Evolutionary conservation across 2,888 invertebrate species (phyloP).

Genomic region (Callinectes sapidus): DNA sequence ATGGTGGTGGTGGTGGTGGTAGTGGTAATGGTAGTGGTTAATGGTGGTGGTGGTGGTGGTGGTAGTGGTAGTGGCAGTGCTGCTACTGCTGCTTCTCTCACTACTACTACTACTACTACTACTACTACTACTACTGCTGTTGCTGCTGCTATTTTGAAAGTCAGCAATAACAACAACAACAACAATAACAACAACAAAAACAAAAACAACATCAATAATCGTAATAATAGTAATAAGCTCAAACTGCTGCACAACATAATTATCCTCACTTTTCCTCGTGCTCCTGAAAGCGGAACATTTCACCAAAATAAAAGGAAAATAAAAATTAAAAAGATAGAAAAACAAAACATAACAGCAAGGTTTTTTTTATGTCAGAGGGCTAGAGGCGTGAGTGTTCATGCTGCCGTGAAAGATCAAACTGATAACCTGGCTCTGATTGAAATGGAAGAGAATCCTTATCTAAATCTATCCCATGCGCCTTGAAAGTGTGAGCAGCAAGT

Average conservation of each 20-base stretch:
- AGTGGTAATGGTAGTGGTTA: too few species aligned
- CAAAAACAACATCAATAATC: neutral
- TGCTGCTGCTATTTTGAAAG: neutral
- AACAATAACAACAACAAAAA: neutral
- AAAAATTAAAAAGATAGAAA: neutral
- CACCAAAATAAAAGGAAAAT: neutral
- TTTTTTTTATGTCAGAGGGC: too few species aligned
- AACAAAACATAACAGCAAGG: neutral
- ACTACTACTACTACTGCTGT: too few species aligned
- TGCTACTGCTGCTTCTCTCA: too few species aligned
- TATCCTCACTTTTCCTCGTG: neutral
- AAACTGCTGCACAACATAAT: neutral
- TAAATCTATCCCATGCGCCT: neutral
- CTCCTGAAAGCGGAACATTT: neutral
- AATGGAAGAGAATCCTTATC: neutral
- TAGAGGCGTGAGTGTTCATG: neutral
- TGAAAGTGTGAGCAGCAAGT: neutral
- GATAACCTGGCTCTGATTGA: neutral
- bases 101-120: too few species aligned
- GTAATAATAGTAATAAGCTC: neutral
- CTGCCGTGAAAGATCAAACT: slow-evolving; percentile 15
- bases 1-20: too few species aligned
- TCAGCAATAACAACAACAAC: neutral
- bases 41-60: too few species aligned
- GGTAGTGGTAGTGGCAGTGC: too few species aligned